Evolutionary conservation across 92 coral and sea anemone genomes (phyloP), one percentile per base, ranked within the genome.

Genomic region (Blastomussa wellsi): DNA sequence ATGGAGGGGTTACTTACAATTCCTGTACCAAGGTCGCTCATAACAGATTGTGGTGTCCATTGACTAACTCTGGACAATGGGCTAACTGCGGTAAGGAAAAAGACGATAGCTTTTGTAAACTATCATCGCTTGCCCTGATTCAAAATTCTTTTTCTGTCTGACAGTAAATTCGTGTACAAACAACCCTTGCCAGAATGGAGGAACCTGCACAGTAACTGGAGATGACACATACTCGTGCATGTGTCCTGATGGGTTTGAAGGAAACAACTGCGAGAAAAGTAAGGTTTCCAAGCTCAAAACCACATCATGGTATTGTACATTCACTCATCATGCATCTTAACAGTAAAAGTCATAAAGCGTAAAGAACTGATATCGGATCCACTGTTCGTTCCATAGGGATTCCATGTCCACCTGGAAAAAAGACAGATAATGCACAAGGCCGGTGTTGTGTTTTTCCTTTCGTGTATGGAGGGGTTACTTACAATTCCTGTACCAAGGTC

Each of bases 141-240:
- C 12, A 22, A 9, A 22, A 4, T 28, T 8, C 1, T 13, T 10
- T 26, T 62, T 12, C n/a, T 17, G 2, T 26, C 16, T 62, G 0
- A 26, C 35, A 66, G 84, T 11, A 44, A 35, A 67, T 66, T 36
- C 83, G 0, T 79, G 83, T 29, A 79, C 60, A 20, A 28, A 32
- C 7, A 32, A 0, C n/a, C 77, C 84, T 12, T 81, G 84, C 20
- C 14, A 81, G 59, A 67, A 81, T 49, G 49, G 77, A 17, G 84
- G 62, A 32, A 69, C 8, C 47, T 81, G 74, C 33, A 49, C n/a
- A 29, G 66, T 42, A 35, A 69, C 51, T 36, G 85, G 78, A 48
- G 57, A 81, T 24, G 44, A 81, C 10, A 49, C 75, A 5, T 70
- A 35, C 48, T 70, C 75, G 2, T 70, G 75, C 48, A 8, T 4